Percentiles rank a stretch among this genome's conserved stretches.
Conservation (phyloP, 2,113 vertebrate species). For the Ceyx margarethae region DNA sequence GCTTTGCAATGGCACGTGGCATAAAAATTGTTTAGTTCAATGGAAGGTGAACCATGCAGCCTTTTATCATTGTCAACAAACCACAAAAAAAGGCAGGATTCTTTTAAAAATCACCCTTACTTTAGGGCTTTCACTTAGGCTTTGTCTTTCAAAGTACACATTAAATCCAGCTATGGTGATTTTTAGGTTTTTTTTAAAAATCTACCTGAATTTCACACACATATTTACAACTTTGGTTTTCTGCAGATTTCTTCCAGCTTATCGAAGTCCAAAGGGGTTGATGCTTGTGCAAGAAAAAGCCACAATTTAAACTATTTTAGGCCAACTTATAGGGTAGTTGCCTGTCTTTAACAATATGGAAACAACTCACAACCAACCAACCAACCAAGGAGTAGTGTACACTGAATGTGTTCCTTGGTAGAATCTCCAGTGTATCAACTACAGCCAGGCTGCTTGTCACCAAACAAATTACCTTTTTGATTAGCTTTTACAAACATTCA, state of each 20-base stretch:
- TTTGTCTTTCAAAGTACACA: background rate
- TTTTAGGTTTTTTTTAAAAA: background rate
- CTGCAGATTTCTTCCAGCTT: background rate
- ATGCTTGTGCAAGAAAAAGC: background rate
- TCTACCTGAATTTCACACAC: background rate
- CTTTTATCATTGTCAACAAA: background rate
- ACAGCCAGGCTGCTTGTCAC: background rate
- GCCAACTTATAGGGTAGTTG: accelerated
- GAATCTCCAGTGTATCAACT: background rate
- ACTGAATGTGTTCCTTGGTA: background rate
- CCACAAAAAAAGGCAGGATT: background rate
- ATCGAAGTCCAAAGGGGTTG: background rate
- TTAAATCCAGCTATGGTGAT: background rate
- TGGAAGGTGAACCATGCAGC: background rate
- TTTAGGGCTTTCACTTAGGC: background rate
- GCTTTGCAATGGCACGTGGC: background rate
- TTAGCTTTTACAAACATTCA: conserved; percentile 16
- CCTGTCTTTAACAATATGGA: background rate
- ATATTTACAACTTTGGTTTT: background rate
- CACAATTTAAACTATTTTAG: background rate
- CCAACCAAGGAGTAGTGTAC: accelerated
- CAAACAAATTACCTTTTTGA: conserved; percentile 34
- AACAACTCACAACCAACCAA: background rate
- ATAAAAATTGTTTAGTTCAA: background rate
- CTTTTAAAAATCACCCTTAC: background rate